Percentiles rank a stretch among this genome's conserved stretches.
Evolutionary conservation across 2,113 vertebrate species (phyloP).

Genomic region (Caracal caracal): DNA sequence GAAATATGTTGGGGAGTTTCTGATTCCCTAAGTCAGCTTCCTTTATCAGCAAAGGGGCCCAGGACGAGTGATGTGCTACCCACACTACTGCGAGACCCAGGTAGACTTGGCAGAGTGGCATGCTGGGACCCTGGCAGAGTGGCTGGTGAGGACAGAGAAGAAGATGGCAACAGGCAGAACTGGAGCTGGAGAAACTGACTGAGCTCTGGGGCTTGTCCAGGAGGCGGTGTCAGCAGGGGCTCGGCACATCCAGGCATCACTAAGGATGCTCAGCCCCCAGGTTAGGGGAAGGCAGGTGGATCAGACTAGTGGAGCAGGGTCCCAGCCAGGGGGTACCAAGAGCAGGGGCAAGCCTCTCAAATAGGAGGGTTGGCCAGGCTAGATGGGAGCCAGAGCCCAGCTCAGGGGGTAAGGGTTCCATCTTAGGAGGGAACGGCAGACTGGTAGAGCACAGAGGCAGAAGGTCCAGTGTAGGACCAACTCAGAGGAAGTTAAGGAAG

Average conservation of each 20-base stretch:
- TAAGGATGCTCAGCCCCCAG: neutral
- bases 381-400: neutral
- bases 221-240: neutral
- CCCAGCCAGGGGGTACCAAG: neutral
- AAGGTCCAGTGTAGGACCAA: neutral
- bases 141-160: neutral
- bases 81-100: neutral
- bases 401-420: neutral
- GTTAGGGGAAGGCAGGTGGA: neutral
- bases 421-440: neutral
- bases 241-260: neutral
- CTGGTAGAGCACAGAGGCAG: neutral
- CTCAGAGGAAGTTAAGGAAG: neutral
- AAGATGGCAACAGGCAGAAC: neutral
- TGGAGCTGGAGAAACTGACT: neutral
- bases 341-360: neutral
- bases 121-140: neutral
- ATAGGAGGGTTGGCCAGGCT: neutral
- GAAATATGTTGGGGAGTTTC: neutral
- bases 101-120: fast-evolving
- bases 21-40: neutral
- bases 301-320: neutral
- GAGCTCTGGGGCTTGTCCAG: neutral
- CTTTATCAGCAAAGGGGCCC: neutral
- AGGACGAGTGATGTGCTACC: neutral